Evolutionary conservation across 2,113 vertebrate genomes (phyloP), one percentile per base, ranked within the genome.

Genomic region (Lipophrys pholis): DNA sequence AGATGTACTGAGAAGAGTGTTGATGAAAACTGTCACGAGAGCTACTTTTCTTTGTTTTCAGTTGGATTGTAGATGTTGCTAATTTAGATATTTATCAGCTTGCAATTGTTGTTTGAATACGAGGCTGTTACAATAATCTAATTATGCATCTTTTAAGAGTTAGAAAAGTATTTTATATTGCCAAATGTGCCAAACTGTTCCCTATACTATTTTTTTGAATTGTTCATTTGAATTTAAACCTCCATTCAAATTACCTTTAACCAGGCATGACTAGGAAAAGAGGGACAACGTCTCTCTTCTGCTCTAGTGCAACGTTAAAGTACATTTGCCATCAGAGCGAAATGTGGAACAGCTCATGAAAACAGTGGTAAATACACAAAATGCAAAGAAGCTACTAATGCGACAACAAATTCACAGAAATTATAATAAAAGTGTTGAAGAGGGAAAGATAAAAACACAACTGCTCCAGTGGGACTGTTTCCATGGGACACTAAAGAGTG

Each of bases 401-500:
- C 41, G 62, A 52, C 40, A 65, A 65, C 21, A 41, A 15, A 51
- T 39, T 8, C 46, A 41, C n/a, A 54, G 12, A 9, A 36, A 36
- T 35, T 15, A 35, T 10, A 4, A 30, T 3, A 0, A 1, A 41
- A 54, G 35, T 11, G 40, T n/a, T 55, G 30, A 40, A 67, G 0
- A 45, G n/a, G 12, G 41, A 55, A 43, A 57, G 57, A 48, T 7
- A 49, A 57, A 69, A 48, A 21, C 43, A 69, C 21, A 30, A 30
- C 21, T 30, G 45, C 12, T 14, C 11, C 45, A 30, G 21, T 30
- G 21, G 15, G 14, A 56, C 21, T 68, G 65, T 57, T 68, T 48
- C 54, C 54, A 58, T 35, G 53, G 43, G 66, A 69, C 17, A 35
- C 36, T 51, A 69, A 50, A 69, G 51, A 59, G 67, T 50, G 38